Conservation (phyloP, 2,797 vertebrate species). For the Neomorphus geoffroyi region DNA sequence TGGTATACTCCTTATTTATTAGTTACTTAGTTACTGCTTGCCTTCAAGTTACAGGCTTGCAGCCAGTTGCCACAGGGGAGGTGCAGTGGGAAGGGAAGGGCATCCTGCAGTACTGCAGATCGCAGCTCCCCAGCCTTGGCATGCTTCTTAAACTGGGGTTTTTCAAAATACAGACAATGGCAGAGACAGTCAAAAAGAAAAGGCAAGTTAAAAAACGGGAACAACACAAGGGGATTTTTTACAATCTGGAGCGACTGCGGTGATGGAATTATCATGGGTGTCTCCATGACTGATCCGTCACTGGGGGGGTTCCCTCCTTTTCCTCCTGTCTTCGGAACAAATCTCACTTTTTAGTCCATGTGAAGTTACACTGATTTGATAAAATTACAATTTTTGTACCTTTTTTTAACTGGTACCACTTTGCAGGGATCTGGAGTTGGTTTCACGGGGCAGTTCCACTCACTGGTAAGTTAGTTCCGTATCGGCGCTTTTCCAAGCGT, state of each 20-base stretch:
- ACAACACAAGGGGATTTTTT: neutral
- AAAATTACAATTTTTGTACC: neutral
- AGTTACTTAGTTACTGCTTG: conserved; percentile 71
- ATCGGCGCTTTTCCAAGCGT: neutral
- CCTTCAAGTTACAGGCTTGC: conserved; percentile 62
- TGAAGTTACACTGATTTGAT: neutral
- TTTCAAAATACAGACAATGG: neutral
- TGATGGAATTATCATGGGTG: neutral
- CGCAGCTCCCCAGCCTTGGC: neutral
- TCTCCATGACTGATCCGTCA: neutral
- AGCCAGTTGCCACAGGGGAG: conserved; percentile 61
- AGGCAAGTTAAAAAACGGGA: neutral
- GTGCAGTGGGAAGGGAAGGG: conserved; percentile 29
- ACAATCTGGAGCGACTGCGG: neutral
- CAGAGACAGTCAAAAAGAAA: neutral
- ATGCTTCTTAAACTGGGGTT: neutral
- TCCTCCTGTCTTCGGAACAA: neutral
- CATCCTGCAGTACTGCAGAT: neutral
- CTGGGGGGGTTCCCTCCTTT: neutral
- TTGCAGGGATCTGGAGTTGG: neutral
- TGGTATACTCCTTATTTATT: conserved; percentile 71
- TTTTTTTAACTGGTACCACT: neutral
- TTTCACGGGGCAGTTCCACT: neutral
- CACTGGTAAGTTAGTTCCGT: neutral
- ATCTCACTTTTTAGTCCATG: accelerated